Evolutionary conservation across 2,113 vertebrate species (phyloP), one percentile per base, ranked within the genome.

Genomic region (Anhinga anhinga): DNA sequence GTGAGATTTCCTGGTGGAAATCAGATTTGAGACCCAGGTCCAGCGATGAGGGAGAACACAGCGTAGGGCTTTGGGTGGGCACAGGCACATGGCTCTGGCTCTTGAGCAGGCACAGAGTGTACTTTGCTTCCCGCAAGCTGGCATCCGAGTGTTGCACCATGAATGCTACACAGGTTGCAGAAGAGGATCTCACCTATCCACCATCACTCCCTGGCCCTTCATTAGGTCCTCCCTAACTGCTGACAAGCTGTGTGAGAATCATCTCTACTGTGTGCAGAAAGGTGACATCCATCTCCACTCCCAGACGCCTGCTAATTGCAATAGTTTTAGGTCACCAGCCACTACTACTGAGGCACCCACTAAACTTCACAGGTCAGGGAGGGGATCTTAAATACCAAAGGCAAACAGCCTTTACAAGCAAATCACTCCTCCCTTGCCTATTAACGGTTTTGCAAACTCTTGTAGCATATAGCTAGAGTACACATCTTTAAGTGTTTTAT

Each of bases 41-140:
- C 42, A 34, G 13, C 13, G 61, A 30, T 59, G 49, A 56, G n/a
- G n/a, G 13, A 82, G 11, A 85, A 79, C 12, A 11, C 0, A 1
- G 36, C 1, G 0, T 19, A 63, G 20, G 30, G 19, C 26, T 86
- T 77, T 0, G 1, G 7, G 10, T 61, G 58, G 19, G 13, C 49
- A 10, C 2, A 1, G 23, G 11, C 2, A 1, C 17, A 5, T 5
- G 15, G 34, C 29, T 79, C 26, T 83, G 36, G 22, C 9, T 80
- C 4, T 69, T 2, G 0, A 16, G 20, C 19, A 47, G 36, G 40
- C 15, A 26, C 34, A 47, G 22, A 40, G 10, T 0, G 1, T 74
- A 27, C 49, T 49, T 2, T 10, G 11, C 44, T 73, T 58, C 55
- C 32, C 2, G 0, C 29, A 65, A 44, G 29, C 29, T 62, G 72